Conservation (phyloP, 1,140 invertebrate species). For the Pachypeltis micranthus region DNA sequence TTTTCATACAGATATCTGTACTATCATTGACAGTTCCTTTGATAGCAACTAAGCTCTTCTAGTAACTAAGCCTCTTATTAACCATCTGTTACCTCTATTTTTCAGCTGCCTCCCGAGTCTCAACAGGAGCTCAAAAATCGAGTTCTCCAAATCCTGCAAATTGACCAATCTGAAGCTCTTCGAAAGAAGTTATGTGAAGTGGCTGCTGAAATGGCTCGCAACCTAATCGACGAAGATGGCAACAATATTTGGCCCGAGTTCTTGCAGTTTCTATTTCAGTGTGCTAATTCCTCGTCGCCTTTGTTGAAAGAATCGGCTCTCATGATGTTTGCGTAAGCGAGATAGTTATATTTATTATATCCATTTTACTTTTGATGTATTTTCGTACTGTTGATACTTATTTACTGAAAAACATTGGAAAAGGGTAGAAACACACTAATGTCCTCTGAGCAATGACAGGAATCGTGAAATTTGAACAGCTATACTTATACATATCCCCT, state of each 20-base stretch:
- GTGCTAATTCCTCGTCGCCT: constrained; percentile 67
- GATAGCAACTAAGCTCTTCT: no score
- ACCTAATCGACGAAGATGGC: constrained; percentile 91
- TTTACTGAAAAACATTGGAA: no score
- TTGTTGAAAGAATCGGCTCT: constrained; percentile 86
- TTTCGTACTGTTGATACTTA: no score
- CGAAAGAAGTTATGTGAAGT: constrained; percentile 90
- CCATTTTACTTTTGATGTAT: no score
- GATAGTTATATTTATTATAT: no score
- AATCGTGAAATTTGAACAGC: no score
- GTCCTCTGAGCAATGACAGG: no score
- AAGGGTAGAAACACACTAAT: no score
- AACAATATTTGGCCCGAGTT: constrained; percentile 96
- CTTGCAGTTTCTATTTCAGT: constrained; percentile 90
- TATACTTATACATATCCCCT: no score
- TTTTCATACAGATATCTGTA: no score
- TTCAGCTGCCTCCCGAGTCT: constrained; percentile 61
- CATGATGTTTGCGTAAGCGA: constrained; percentile 83
- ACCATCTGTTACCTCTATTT: constrained; percentile 19
- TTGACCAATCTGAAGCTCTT: constrained; percentile 63
- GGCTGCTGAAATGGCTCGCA: constrained; percentile 84
- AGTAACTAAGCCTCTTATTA: no score
- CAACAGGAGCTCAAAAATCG: constrained; percentile 76
- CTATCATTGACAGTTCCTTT: no score
- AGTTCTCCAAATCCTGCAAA: constrained; percentile 67